Evolutionary conservation across 2,888 invertebrate species (phyloP).

Genomic region (Dioctria rufipes): DNA sequence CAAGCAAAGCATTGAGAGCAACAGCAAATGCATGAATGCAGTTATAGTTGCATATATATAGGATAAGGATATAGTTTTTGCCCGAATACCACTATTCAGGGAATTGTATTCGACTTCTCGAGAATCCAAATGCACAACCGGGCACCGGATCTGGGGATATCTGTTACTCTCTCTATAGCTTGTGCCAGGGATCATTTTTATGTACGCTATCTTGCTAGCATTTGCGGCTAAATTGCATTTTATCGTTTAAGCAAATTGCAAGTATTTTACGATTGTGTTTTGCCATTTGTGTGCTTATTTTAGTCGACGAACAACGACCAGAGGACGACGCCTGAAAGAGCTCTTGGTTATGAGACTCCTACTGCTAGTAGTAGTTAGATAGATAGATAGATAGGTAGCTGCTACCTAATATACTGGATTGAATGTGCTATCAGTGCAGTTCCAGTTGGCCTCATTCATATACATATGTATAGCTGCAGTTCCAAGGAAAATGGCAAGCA

Average conservation of each 20-base stretch:
- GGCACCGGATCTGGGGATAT: constrained; percentile 19
- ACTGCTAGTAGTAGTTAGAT: too few relatives aligned
- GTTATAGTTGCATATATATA: constrained; percentile 2
- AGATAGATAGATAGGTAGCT: too few relatives aligned
- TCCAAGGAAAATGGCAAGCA: too few relatives aligned
- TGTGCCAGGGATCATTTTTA: constrained; percentile 38
- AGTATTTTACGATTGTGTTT: constrained; percentile 41
- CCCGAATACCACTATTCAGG: constrained; percentile 28
- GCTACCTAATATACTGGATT: too few relatives aligned
- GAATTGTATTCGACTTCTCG: constrained; percentile 19
- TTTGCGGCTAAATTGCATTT: constrained; percentile 37
- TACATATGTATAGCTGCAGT: too few relatives aligned
- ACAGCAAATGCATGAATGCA: constrained; percentile 12
- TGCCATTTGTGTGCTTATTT: constrained; percentile 14
- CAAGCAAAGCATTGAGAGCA: neutral
- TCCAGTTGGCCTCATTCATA: too few relatives aligned
- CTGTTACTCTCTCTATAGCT: neutral
- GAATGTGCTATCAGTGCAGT: too few relatives aligned
- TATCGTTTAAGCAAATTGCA: constrained; percentile 44
- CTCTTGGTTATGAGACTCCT: too few relatives aligned
- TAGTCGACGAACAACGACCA: neutral
- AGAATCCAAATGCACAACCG: neutral
- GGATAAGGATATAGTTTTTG: neutral
- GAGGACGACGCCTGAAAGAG: too few relatives aligned
- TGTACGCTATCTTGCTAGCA: constrained; percentile 33